Conservation (phyloP, 2,797 vertebrate species). For the Simalia tracyae region DNA sequence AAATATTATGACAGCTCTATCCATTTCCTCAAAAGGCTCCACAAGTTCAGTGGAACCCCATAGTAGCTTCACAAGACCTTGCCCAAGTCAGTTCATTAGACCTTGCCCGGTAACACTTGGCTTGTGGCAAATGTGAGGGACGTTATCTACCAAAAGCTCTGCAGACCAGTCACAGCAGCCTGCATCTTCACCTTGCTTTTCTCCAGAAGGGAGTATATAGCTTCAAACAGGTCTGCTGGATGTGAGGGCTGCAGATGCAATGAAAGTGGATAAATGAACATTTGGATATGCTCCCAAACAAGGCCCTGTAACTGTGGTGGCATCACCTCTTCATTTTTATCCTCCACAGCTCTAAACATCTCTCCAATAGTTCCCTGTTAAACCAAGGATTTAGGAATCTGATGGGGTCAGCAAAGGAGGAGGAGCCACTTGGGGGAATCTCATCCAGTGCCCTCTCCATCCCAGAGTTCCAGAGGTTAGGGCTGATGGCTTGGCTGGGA, state of each 20-base stretch:
- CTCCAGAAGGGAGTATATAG: background rate
- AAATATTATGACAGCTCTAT: background rate
- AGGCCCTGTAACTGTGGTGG: background rate
- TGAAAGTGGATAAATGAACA: background rate
- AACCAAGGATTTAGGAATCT: too few species aligned
- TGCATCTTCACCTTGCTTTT: background rate
- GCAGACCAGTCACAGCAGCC: background rate
- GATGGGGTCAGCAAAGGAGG: background rate
- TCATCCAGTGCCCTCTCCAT: background rate
- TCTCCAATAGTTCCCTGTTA: background rate
- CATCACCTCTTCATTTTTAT: background rate
- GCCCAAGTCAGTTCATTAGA: background rate
- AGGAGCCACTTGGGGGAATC: background rate
- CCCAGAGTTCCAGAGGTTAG: background rate
- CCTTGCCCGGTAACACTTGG: background rate
- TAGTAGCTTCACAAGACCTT: background rate
- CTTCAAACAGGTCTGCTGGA: background rate
- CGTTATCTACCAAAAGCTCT: background rate
- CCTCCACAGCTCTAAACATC: background rate
- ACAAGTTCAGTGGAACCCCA: background rate
- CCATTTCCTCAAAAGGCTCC: background rate
- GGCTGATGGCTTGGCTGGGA: background rate
- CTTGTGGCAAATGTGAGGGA: background rate
- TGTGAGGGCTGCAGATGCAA: background rate
- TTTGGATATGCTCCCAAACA: background rate